A percentile compares a stretch with the other conserved stretches of the same genome.
phyloP scores from a whole-genome alignment of 2,113 vertebrate genomes.

The Donacobius atricapilla region DNA sequence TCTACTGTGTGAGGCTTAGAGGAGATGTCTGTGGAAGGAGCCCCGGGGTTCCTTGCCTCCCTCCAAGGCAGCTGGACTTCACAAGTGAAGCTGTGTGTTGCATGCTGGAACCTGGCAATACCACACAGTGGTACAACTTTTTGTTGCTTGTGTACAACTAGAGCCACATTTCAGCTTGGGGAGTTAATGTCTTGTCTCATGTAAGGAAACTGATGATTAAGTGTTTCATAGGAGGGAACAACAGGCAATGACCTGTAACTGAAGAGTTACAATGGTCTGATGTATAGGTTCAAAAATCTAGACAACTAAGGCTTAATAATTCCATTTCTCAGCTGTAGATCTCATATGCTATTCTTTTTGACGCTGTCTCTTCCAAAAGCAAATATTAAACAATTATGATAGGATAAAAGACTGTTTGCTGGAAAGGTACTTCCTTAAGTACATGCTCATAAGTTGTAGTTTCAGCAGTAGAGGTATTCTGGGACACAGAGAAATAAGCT shows the following conservation, averaged over 20 bases:
- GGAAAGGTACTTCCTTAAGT: background rate
- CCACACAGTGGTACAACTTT: background rate
- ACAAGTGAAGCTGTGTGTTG: background rate
- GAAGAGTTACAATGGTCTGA: background rate
- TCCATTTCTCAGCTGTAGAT: background rate
- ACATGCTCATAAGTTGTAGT: background rate
- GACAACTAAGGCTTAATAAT: background rate
- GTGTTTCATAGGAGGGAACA: background rate
- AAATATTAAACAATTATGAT: background rate
- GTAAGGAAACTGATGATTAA: background rate
- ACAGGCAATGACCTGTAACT: background rate
- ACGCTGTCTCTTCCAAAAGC: background rate
- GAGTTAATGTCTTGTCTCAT: background rate
- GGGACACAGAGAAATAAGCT: background rate
- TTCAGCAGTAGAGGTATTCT: background rate
- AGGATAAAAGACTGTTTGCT: background rate
- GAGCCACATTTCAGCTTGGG: background rate
- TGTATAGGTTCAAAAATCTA: background rate
- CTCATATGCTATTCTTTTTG: background rate
- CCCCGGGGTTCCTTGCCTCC: fast-evolving
- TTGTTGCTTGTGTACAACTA: background rate
- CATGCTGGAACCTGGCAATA: background rate
- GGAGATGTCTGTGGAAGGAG: background rate
- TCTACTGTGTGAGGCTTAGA: background rate
- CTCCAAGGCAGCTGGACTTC: background rate